Base-by-base conservation (phyloP, 2,888 invertebrate species). In the Dryadula phaetusa region DNA sequence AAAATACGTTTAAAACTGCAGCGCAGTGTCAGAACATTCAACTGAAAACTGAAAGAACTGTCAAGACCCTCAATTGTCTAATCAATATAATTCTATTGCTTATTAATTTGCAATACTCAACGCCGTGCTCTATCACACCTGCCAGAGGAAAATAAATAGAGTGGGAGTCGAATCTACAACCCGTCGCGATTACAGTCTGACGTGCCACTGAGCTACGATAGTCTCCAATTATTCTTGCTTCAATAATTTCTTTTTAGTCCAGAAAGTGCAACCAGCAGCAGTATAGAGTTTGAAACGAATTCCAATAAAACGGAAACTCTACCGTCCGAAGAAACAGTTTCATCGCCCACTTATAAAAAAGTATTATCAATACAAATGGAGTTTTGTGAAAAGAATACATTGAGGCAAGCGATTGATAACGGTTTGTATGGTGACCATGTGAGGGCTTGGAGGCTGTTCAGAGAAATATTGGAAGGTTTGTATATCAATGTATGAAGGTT, bases 281-380 rank as follows among this genome's bases (percentile, higher is more conserved):
- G 93, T 12, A 94, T 96, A 75, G 94, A 95, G 77, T 96, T 96
- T 78, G 94, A 94, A 79, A 88, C 79, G 70, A 90, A 85, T 53
- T 83, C 87, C 10, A 83, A 86, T 40, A 78, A 86, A 52, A 86
- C 87, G 0, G 79, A 82, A 46, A 88, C 90, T 0, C 73, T 85
- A 42, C 84, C 90, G 0, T 88, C 89, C 0, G 89, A 88, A 18
- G 83, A 82, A 18, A 72, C 82, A 20, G 80, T 86, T 60, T 71
- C 83, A 0, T 69, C 79, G 14, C 81, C 82, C 0, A 79, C 75
- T 0, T 64, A 85, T 0, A 84, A 84, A 42, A 95, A 96, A 80
- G 96, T 96, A 66, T 95, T 99, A 91, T 98, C 97, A 81, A 93
- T 94, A 56, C 98, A 99, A 93, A 99, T 99, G 99, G 99, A 99